phyloP scores from a whole-genome alignment of 2,797 vertebrate species.

The Lepus oiostolus region DNA sequence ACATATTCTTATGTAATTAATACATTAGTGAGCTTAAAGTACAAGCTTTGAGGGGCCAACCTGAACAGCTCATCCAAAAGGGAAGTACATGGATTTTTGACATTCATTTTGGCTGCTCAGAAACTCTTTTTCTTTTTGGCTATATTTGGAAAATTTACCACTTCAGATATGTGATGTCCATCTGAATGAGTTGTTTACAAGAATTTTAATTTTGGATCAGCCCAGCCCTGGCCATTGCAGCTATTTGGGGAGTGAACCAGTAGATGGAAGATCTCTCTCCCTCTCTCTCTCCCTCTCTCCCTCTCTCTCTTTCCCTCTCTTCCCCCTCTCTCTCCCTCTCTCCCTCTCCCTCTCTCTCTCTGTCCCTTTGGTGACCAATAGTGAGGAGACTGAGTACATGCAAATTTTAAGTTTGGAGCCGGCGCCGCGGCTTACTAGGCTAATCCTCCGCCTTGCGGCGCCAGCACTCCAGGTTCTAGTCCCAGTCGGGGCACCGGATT shows the following conservation, averaged over 20 bases:
- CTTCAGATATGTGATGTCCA: background rate
- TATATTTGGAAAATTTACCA: slow-evolving; percentile 3
- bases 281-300: background rate
- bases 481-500: too few species aligned
- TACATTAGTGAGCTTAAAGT: background rate
- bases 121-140: background rate
- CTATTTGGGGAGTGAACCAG: too few species aligned
- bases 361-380: too few species aligned
- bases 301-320: background rate
- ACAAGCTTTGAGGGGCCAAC: background rate
- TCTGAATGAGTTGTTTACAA: background rate
- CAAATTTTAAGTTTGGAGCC: background rate
- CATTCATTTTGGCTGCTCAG: background rate
- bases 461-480: too few species aligned
- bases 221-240: too few species aligned
- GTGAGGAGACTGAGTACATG: background rate
- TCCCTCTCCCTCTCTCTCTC: background rate
- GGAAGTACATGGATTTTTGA: background rate
- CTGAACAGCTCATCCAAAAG: background rate
- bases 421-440: too few species aligned
- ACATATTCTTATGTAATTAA: background rate
- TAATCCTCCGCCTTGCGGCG: too few species aligned
- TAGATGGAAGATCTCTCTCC: too few species aligned
- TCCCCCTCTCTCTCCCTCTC: background rate
- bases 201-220: background rate